Percentiles rank a stretch among this genome's conserved stretches.
These are phyloP conservation scores for Cydia splendana DNA, from an alignment of 1,140 invertebrate species.

Conservation along the genomic window DNA sequence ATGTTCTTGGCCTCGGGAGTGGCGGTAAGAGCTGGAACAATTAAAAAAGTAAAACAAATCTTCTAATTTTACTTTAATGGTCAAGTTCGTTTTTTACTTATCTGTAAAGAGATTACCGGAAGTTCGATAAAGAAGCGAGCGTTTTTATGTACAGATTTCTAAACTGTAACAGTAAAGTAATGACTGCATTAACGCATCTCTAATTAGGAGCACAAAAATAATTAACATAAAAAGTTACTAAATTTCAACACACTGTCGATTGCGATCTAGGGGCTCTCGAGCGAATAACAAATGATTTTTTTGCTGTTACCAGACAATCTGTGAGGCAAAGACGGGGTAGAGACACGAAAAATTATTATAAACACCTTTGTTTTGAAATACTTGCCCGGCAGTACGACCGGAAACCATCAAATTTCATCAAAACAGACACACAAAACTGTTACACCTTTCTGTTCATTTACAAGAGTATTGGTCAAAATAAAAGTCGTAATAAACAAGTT, in stretches of 20 bases:
- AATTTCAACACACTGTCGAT: slow-evolving; percentile 8
- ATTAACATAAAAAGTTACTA: slow-evolving; percentile 28
- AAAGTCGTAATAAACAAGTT: slow-evolving; percentile 43
- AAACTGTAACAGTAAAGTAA: slow-evolving; percentile 31
- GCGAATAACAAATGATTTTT: neutral
- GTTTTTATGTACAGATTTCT: slow-evolving; percentile 29
- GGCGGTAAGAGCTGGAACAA: slow-evolving; percentile 31
- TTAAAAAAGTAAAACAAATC: neutral
- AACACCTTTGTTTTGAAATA: slow-evolving; percentile 76
- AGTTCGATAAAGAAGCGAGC: slow-evolving; percentile 28
- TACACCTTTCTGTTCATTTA: neutral
- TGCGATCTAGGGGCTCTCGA: neutral
- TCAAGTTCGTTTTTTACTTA: slow-evolving; percentile 14
- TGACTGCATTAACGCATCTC: slow-evolving; percentile 31
- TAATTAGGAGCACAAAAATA: slow-evolving; percentile 32
- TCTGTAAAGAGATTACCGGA: slow-evolving; percentile 9
- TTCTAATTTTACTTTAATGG: neutral
- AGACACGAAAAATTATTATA: slow-evolving; percentile 41
- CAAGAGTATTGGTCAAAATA: neutral
- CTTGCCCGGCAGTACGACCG: slow-evolving; percentile 63
- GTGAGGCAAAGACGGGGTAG: neutral
- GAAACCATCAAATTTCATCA: slow-evolving; percentile 52
- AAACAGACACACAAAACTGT: neutral
- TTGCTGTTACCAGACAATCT: neutral
- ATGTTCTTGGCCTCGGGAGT: slow-evolving; percentile 50